A percentile compares a stretch with the other conserved stretches of the same genome.
Evolutionary conservation across 1,140 invertebrate genomes (phyloP).

Genomic region (Acromyrmex charruanus): DNA sequence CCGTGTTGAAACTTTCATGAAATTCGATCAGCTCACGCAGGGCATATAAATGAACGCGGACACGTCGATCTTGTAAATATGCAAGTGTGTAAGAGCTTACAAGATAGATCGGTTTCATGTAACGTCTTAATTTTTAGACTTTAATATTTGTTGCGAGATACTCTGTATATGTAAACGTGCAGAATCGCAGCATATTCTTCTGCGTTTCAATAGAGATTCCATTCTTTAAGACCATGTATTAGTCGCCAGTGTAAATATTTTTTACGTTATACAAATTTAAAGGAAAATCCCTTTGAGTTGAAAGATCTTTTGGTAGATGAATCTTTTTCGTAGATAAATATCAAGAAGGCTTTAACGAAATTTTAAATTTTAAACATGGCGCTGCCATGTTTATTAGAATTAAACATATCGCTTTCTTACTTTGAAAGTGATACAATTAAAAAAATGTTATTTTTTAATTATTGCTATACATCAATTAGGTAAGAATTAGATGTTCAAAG

Average conservation of each 20-base stretch:
- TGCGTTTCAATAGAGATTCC: neutral
- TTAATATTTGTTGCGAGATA: slow-evolving; percentile 29
- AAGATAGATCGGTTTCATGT: slow-evolving; percentile 27
- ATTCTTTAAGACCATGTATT: neutral
- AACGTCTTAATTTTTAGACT: slow-evolving; percentile 31
- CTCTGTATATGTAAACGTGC: too few species aligned
- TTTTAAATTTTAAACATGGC: neutral
- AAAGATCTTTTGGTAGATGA: neutral
- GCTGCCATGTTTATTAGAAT: neutral
- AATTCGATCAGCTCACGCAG: slow-evolving; percentile 51
- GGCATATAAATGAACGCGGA: slow-evolving; percentile 47
- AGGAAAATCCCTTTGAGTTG: neutral
- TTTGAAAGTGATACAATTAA: neutral
- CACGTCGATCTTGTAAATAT: slow-evolving; percentile 54
- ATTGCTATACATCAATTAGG: too few species aligned
- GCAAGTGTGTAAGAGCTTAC: neutral
- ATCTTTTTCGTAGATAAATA: neutral
- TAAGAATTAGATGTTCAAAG: too few species aligned
- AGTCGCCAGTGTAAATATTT: neutral
- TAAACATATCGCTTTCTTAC: neutral
- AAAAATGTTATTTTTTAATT: too few species aligned
- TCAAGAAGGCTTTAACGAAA: neutral
- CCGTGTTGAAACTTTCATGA: slow-evolving; percentile 46
- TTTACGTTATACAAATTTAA: neutral
- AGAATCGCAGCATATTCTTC: neutral